Percentiles rank a stretch among this genome's conserved stretches.
These are phyloP conservation scores for Diceros bicornis DNA, from an alignment of 2,797 vertebrate genomes.

Conservation along the genomic window DNA sequence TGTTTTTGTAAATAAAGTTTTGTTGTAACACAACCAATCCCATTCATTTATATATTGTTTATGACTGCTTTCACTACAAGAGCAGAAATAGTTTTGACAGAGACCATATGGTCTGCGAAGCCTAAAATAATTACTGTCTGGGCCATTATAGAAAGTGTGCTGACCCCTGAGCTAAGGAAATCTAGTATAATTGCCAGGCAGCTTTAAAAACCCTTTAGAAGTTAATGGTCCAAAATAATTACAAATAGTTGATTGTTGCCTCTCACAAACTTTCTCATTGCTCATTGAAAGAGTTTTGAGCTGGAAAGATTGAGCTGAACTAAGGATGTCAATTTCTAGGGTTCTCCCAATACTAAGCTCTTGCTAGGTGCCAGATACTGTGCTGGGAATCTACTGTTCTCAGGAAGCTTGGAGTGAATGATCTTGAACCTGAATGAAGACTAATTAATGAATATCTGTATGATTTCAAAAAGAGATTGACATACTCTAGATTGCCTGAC, in stretches of 20 bases:
- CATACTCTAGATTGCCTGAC: neutral
- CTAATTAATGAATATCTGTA: slow-evolving; percentile 8
- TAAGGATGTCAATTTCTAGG: neutral
- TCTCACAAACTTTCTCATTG: slow-evolving; percentile 42
- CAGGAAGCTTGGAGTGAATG: neutral
- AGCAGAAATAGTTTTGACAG: neutral
- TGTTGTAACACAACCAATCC: slow-evolving; percentile 1
- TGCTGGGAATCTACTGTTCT: neutral
- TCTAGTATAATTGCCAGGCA: neutral
- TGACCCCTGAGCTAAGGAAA: neutral
- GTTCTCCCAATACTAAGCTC: slow-evolving; percentile 41
- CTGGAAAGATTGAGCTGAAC: slow-evolving; percentile 35
- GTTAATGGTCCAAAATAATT: slow-evolving; percentile 47
- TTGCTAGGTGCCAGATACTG: neutral
- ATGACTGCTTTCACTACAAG: neutral
- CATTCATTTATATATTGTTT: neutral
- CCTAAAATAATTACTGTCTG: neutral
- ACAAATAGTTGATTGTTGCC: neutral
- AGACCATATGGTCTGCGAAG: neutral
- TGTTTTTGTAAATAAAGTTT: slow-evolving; percentile 38
- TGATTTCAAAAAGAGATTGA: slow-evolving; percentile 25
- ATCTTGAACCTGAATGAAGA: neutral
- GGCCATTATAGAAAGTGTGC: slow-evolving; percentile 33
- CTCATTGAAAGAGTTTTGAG: slow-evolving; percentile 6
- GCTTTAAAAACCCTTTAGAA: slow-evolving; percentile 15